Percentiles rank a stretch among this genome's conserved stretches.
Conservation (phyloP, 2,113 vertebrate genomes). For the Grantiella picta region DNA sequence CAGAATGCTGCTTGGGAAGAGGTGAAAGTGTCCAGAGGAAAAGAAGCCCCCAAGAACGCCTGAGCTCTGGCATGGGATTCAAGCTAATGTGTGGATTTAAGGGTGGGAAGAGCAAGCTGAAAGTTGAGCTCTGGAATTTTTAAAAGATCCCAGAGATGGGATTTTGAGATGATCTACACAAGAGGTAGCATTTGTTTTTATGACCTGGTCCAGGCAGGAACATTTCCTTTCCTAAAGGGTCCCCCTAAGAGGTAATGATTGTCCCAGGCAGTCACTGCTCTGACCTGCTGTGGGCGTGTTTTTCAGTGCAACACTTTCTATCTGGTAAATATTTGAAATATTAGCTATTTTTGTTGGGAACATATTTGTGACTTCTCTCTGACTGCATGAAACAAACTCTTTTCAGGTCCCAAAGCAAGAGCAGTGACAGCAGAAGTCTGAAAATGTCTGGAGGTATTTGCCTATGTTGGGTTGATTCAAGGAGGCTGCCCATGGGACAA, state of each 20-base stretch:
- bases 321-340: neutral
- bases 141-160: neutral
- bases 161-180: neutral
- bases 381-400: neutral
- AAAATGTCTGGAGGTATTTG: neutral
- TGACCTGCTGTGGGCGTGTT: accelerated
- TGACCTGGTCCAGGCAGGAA: neutral
- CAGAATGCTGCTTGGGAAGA: neutral
- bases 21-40: neutral
- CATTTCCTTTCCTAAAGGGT: neutral
- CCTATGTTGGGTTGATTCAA: neutral
- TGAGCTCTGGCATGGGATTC: neutral
- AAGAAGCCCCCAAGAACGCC: neutral
- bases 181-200: neutral
- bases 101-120: neutral
- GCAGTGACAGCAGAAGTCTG: neutral
- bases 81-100: neutral
- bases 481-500: neutral
- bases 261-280: neutral
- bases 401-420: neutral
- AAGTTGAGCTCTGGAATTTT: neutral
- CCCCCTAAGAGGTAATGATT: neutral
- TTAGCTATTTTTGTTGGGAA: neutral
- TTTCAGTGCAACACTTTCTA: neutral
- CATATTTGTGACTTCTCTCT: neutral